Percentiles rank a stretch among this genome's conserved stretches.
phyloP scores from a whole-genome alignment of 2,888 invertebrate species.

The Callimorpha dominula region DNA sequence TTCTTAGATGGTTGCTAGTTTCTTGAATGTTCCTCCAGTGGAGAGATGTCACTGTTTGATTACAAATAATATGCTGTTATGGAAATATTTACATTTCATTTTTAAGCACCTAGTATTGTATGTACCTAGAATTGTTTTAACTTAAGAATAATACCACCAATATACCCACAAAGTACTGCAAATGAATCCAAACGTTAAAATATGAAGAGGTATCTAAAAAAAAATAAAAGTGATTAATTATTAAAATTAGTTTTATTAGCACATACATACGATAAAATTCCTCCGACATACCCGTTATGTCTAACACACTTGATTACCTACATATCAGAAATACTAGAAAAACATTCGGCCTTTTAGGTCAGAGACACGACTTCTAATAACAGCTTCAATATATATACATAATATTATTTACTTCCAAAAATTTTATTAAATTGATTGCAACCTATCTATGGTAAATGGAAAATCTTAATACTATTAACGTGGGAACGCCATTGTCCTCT shows the following conservation, averaged over 20 bases:
- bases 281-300: conserved; percentile 43
- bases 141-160: neutral
- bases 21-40: no score
- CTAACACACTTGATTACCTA: conserved; percentile 14
- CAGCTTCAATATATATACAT: neutral
- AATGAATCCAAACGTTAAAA: conserved; percentile 20
- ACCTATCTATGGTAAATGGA: neutral
- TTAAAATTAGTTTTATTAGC: conserved; percentile 67
- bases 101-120: no score
- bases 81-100: no score
- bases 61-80: no score
- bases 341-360: neutral
- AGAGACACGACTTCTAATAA: neutral
- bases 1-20: no score
- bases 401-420: neutral
- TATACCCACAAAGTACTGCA: conserved; percentile 18
- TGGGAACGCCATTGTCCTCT: neutral
- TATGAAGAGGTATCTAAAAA: conserved; percentile 30
- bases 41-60: no score
- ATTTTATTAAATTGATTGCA: neutral
- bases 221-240: conserved; percentile 38
- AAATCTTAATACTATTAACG: neutral
- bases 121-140: no score
- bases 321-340: neutral
- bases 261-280: conserved; percentile 60